A percentile compares a stretch with the other conserved stretches of the same genome.
Conservation (phyloP, 1,140 invertebrate species). For the Drosophila athabasca region DNA sequence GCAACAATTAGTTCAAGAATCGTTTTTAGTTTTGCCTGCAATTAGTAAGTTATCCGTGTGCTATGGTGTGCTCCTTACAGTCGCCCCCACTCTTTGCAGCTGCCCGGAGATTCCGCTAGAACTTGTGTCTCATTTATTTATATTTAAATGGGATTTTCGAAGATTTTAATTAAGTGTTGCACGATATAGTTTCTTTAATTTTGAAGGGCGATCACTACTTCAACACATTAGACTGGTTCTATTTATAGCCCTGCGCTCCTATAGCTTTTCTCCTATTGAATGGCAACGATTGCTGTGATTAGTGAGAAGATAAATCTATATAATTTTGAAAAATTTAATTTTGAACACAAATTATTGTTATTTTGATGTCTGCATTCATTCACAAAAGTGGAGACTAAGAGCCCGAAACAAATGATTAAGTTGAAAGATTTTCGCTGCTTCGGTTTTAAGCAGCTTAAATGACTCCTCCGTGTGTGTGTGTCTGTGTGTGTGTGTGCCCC, state of each 20-base stretch:
- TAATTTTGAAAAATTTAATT: constrained; percentile 50
- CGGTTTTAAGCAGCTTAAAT: constrained; percentile 42
- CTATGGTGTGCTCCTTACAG: constrained; percentile 15
- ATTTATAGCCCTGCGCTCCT: constrained; percentile 21
- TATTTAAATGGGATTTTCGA: neutral
- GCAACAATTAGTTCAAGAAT: constrained; percentile 46
- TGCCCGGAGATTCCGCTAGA: neutral
- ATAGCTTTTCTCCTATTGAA: neutral
- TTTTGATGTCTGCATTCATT: constrained; percentile 80
- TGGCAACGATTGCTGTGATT: constrained; percentile 2
- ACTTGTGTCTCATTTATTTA: too few species aligned
- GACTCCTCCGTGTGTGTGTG: constrained; percentile 3
- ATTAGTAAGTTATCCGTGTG: constrained; percentile 34
- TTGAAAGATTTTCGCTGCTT: constrained; percentile 14
- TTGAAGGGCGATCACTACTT: constrained; percentile 14
- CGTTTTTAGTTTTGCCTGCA: constrained; percentile 41
- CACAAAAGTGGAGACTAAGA: constrained; percentile 56
- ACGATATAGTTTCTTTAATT: constrained; percentile 18
- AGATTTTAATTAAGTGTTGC: too few species aligned
- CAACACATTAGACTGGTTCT: constrained; percentile 10
- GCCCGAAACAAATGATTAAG: constrained; percentile 34
- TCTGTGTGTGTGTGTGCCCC: too few species aligned
- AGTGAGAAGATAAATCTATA: constrained; percentile 10
- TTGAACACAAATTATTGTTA: constrained; percentile 72
- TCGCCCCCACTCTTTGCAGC: neutral